Base-by-base conservation (phyloP, 2,888 invertebrate species). In the Orthosia gothica region DNA sequence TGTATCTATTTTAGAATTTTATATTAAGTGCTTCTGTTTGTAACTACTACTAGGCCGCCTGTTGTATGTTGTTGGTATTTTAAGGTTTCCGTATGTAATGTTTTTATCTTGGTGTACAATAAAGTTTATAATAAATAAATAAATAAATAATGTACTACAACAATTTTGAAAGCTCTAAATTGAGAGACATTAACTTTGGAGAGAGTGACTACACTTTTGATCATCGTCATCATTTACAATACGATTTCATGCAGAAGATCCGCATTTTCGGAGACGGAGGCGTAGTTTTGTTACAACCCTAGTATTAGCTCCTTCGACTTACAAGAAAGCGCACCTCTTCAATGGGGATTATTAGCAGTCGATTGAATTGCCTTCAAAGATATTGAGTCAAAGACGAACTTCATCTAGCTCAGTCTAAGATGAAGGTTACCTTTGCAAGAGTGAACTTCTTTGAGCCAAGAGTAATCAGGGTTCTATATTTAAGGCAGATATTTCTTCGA, bases 321-420 rank as follows among this genome's bases (percentile, higher is more conserved):
- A 59, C 70, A 71, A 73, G 74, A 64, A 68, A 70, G 58, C 18
- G 59, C 58, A 73, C 68, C 47, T 54, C 32, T 81, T 67, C 62
- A 77, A 77, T 76, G 32, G 67, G 69, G 68, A 70, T 76, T 81
- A 83, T 75, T 76, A 74, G 65, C 72, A 66, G 61, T 52, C 73
- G 68, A 82, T 83, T 82, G 72, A 70, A 72, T 81, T 62, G 61
- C 50, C 62, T 70, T 65, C 58, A 32, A 70, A 78, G 66, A 32
- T 66, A 61, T 58, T 47, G 49, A 65, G 23, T 64, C 68, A 47
- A 75, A 59, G 64, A 59, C 13, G 52, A 55, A 63, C 52, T 63
- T 76, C 54, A 59, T 74, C n/a, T 72, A 57, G 65, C 15, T 52
- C 32, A 9, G 47, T 62, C 45, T 72, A 55, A 59, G 20, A 62